These are phyloP conservation scores for Nyctibius bracteatus DNA, from an alignment of 2,113 vertebrate species.

Conservation along the genomic window DNA sequence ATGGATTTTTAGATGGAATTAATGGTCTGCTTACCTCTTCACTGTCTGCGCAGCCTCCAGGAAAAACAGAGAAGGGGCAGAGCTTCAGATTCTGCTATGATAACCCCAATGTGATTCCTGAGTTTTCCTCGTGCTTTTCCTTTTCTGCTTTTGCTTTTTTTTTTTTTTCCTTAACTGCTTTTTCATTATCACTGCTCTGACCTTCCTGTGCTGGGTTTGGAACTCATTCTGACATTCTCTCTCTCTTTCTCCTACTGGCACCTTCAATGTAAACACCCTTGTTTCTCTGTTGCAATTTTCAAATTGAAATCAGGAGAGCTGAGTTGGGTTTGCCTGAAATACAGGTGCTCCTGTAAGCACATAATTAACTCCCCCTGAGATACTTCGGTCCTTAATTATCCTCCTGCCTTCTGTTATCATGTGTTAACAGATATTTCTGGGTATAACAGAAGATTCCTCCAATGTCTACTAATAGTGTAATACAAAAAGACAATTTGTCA, in stretches of 20 bases:
- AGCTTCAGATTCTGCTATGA: not conserved
- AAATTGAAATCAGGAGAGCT: not conserved
- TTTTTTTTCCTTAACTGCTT: not conserved
- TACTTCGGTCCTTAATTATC: not conserved
- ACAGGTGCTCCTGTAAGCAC: not conserved
- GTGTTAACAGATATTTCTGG: not conserved
- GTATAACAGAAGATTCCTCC: not conserved
- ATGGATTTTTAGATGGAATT: not conserved
- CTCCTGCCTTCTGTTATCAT: not conserved
- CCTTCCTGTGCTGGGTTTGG: not conserved
- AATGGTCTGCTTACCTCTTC: slow-evolving; percentile 1
- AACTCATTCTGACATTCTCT: not conserved
- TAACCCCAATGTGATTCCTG: not conserved
- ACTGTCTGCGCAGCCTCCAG: not conserved
- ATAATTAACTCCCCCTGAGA: not conserved
- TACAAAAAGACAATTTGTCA: not conserved
- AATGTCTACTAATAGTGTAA: not conserved
- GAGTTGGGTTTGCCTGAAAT: not conserved
- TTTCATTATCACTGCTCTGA: not conserved
- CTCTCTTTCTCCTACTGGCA: not conserved
- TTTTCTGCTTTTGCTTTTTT: not conserved
- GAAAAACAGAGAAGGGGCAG: not conserved
- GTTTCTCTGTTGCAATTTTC: not conserved
- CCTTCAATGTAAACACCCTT: not conserved
- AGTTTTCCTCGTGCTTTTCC: not conserved